Conservation (phyloP, 2,888 invertebrate genomes). For the Sesia bembeciformis region DNA sequence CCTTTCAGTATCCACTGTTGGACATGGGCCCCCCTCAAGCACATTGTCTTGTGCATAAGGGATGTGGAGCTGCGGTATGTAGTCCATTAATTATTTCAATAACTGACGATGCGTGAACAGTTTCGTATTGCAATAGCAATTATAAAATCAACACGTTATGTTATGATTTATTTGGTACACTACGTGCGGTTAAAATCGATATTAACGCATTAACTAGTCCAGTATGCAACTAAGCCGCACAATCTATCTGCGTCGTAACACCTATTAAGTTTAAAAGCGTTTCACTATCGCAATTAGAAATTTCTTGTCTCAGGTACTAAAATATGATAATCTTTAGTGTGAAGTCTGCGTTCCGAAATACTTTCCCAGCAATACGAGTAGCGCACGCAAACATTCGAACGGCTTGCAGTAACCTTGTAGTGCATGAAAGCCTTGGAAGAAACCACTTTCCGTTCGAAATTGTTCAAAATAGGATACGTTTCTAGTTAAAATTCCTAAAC, state of each 20-base stretch:
- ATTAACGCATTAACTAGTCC: too few relatives aligned
- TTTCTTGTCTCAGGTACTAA: conserved; percentile 45
- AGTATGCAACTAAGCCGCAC: too few relatives aligned
- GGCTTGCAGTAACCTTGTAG: conserved; percentile 46
- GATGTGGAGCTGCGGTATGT: not conserved
- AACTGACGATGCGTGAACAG: conserved; percentile 25
- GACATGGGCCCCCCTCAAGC: too few relatives aligned
- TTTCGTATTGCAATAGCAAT: conserved; percentile 29
- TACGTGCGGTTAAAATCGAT: conserved; percentile 9
- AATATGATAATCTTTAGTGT: conserved; percentile 59
- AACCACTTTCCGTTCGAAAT: conserved; percentile 27
- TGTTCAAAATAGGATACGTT: not conserved
- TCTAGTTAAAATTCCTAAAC: not conserved
- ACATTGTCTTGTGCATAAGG: too few relatives aligned
- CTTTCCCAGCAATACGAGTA: conserved; percentile 61
- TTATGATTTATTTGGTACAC: conserved; percentile 21
- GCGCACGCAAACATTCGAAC: conserved; percentile 49
- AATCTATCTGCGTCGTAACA: too few relatives aligned
- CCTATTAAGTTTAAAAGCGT: too few relatives aligned
- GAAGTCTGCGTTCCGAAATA: conserved; percentile 60
- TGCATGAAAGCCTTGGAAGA: conserved; percentile 33
- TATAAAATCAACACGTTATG: conserved; percentile 17
- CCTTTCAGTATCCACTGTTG: too few relatives aligned
- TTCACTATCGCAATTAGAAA: conserved; percentile 34
- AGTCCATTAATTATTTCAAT: conserved; percentile 20